Evolutionary conservation across 2,113 vertebrate species (phyloP).

Genomic region (Sprattus sprattus): DNA sequence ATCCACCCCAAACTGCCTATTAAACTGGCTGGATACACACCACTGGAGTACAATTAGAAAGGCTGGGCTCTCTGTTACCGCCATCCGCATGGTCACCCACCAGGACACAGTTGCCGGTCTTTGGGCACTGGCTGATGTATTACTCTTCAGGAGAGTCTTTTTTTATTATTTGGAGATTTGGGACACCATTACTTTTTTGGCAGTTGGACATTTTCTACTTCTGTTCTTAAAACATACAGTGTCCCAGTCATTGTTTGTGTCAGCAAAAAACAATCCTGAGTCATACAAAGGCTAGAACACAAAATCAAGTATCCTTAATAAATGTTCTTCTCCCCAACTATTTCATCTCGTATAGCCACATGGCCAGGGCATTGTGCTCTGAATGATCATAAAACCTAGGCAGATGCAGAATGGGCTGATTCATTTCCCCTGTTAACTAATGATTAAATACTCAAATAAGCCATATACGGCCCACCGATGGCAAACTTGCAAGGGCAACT

Average conservation of each 20-base stretch:
- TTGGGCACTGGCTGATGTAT: background rate
- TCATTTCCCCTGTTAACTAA: background rate
- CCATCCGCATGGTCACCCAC: background rate
- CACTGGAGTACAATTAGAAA: background rate
- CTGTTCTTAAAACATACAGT: background rate
- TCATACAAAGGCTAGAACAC: background rate
- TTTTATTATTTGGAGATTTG: background rate
- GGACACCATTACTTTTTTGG: background rate
- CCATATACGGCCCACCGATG: background rate
- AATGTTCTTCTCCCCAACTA: background rate
- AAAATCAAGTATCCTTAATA: background rate
- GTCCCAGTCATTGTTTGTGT: background rate
- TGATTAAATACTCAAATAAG: background rate
- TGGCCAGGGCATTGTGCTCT: background rate
- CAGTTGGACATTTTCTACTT: background rate
- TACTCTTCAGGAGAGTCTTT: background rate
- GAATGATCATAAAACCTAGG: background rate
- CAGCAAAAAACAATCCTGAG: background rate
- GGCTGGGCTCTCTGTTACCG: background rate
- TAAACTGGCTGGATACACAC: conserved; percentile 6
- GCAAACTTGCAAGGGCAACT: background rate
- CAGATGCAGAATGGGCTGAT: background rate
- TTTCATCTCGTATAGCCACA: background rate
- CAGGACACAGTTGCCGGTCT: background rate
- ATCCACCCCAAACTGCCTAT: background rate